Percentiles rank a stretch among this genome's conserved stretches.
Conservation (phyloP, 1,140 invertebrate genomes). For the Drosophila hydei region DNA sequence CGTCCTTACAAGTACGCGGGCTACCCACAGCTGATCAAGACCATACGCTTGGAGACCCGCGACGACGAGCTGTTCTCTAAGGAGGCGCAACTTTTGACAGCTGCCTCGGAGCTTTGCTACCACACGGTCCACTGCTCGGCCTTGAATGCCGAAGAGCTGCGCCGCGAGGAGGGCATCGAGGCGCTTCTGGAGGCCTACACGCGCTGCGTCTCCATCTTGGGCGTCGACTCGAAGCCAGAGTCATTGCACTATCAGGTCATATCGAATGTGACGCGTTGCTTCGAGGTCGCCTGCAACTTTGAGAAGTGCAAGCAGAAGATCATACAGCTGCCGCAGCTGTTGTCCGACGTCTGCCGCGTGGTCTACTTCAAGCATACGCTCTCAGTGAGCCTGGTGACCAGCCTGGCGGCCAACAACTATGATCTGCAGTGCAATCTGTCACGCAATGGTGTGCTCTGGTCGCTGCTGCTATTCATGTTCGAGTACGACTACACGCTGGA, state of each 20-base stretch:
- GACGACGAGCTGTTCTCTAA: slow-evolving; percentile 97
- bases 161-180: slow-evolving; percentile 96
- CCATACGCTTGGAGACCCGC: slow-evolving; percentile 95
- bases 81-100: slow-evolving; percentile 92
- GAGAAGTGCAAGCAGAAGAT: slow-evolving; percentile 94
- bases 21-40: slow-evolving; percentile 98
- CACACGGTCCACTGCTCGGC: slow-evolving; percentile 98
- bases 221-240: slow-evolving; percentile 89
- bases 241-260: slow-evolving; percentile 97
- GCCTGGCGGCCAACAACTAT: slow-evolving; percentile 84
- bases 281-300: slow-evolving; percentile 97
- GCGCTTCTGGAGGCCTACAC: slow-evolving; percentile 94
- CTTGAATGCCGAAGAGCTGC: slow-evolving; percentile 98
- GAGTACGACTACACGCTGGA: slow-evolving; percentile 99
- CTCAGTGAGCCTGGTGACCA: slow-evolving; percentile 83
- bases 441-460: slow-evolving; percentile 96
- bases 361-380: slow-evolving; percentile 90
- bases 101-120: slow-evolving; percentile 97
- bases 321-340: slow-evolving; percentile 93
- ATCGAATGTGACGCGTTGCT: slow-evolving; percentile 95
- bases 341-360: slow-evolving; percentile 94
- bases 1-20: slow-evolving; percentile 99
- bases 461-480: slow-evolving; percentile 95
- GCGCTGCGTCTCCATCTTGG: slow-evolving; percentile 95
- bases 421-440: slow-evolving; percentile 95